Evolutionary conservation across 2,888 invertebrate genomes (phyloP).

Genomic region (Cyrtodaria siliqua): DNA sequence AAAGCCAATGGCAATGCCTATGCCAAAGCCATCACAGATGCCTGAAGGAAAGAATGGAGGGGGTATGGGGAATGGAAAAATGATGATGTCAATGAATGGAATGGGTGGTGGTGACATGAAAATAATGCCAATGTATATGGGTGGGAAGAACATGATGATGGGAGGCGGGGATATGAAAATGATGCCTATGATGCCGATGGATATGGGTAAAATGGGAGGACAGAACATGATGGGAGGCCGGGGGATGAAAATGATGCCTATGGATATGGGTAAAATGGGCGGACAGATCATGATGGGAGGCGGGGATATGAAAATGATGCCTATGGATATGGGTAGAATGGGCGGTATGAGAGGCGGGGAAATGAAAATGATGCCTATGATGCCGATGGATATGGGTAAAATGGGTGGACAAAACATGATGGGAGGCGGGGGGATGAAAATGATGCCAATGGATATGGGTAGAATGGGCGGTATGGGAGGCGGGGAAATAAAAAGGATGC

Average conservation of each 20-base stretch:
- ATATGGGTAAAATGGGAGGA: too few species aligned
- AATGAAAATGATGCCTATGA: conserved; percentile 2
- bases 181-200: background rate
- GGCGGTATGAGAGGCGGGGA: background rate
- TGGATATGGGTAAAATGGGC: background rate
- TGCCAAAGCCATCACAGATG: too few species aligned
- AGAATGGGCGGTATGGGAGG: too few species aligned
- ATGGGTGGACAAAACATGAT: too few species aligned
- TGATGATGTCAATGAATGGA: too few species aligned
- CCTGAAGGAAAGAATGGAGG: too few species aligned
- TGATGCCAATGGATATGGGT: too few species aligned
- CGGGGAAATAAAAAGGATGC: background rate
- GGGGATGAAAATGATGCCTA: too few species aligned
- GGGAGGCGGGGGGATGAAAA: too few species aligned
- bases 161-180: background rate
- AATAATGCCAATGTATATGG: background rate
- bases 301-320: background rate
- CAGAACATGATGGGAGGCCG: too few species aligned
- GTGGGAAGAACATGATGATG: background rate
- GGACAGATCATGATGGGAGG: background rate
- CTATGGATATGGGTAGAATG: conserved; percentile 6
- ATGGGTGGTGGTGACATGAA: background rate
- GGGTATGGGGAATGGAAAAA: too few species aligned
- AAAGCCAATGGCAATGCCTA: too few species aligned
- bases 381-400: background rate